Base-by-base conservation (phyloP, 2,113 vertebrate genomes). In the Rhipidura dahli region DNA sequence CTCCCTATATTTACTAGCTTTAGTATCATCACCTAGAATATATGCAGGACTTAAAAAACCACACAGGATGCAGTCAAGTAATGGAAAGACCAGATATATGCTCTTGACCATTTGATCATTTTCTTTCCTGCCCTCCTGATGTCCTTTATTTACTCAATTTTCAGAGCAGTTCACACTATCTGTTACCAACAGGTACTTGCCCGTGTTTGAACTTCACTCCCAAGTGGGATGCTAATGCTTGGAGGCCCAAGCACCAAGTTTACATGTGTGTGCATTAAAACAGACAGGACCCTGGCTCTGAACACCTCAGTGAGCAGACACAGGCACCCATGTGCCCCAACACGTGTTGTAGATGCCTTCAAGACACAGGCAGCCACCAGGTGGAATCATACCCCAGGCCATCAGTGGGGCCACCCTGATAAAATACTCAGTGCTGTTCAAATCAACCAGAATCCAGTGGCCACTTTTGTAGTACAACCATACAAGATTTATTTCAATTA, bases 201-300 rank as follows among this genome's bases (percentile, higher is more conserved):
- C 40, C 28, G 20, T 42, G 24, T 72, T 37, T 61, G 28, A 83
- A 57, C n/a, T 79, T 40, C 35, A 31, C 49, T 89, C 15, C 54
- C 47, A 50, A 71, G 30, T 0, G 0, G 42, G 30, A 69, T 2
- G 6, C 42, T 10, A 50, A 54, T 1, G 66, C 24, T 33, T 6
- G 14, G 50, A 89, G 57, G 57, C 21, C 54, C 6, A 5, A 40
- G 75, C 17, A 6, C 35, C 10, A 69, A 47, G 15, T 35, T 35
- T 47, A 35, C 1, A 0, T 0, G 0, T 2, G 31, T 0, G 1
- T 16, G 35, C 47, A 82, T 15, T 47, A 24, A 19, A 75, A 18
- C 13, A 50, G 28, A 49, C 1, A 1, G 15, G 33, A 6, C 54
- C 54, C 23, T 87, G n/a, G 64, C 13, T 57, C 23, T 6, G 8